Evolutionary conservation across 2,888 invertebrate species (phyloP), one percentile per base, ranked within the genome.

Genomic region (Morpho deidamia): DNA sequence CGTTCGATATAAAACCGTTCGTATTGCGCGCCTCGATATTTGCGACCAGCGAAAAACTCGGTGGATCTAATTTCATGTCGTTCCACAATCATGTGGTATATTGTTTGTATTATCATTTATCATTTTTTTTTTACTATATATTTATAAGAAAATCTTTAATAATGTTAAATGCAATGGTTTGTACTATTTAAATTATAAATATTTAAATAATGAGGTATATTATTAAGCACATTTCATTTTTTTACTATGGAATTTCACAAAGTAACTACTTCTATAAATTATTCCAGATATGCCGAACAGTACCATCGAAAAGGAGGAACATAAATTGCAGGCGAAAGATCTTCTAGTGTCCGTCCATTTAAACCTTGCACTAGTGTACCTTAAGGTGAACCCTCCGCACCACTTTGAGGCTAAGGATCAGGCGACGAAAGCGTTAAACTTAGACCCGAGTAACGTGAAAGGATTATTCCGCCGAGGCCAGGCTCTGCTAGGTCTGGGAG

Each of bases 391-490:
- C n/a, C 92, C 95, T 4, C 79, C 91, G n/a, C 85, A 91, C 60
- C 78, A 91, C 65, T 88, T 92, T 42, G 93, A 94, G 64, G 96
- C 95, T 1, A 93, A 92, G 67, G 92, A 94, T 46, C 90, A 93
- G 44, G 97, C 98, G 43, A 92, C 93, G 44, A 93, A 94, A 66
- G 98, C 95, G 0, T 81, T 99, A 5, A 92, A 92, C 52, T 66
- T 95, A 1, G 95, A 96, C 68, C 79, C 92, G 0, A 90, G 91
- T 23, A 98, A 95, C 76, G 95, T 96, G 9, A 99, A 99, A 81
- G 99, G 95, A 0, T 85, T 95, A 33, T 99, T 97, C 81, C 91
- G 99, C 65, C 90, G 95, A 63, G 98, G 97, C 0, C 94, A 95
- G 87, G 97, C 97, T 0, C 83, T 93, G 62, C 75, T 96, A 48